Conservation (phyloP, 2,888 invertebrate genomes). For the Therioaphis trifolii region DNA sequence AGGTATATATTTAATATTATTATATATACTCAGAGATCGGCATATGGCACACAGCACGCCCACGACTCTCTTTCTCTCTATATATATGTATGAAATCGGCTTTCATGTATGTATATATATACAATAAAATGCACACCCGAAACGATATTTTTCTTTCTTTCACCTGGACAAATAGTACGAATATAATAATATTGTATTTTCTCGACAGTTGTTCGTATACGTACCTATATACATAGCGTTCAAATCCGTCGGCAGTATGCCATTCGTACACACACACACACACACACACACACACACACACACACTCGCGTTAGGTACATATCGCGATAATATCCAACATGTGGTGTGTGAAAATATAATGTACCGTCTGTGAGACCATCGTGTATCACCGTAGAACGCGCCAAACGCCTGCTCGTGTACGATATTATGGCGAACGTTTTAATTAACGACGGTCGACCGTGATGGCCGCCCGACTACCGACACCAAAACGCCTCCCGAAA, state of each 20-base stretch:
- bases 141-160: constrained; percentile 24
- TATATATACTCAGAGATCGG: constrained; percentile 2
- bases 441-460: neutral
- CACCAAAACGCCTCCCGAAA: neutral
- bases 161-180: constrained; percentile 15
- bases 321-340: no score
- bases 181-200: neutral
- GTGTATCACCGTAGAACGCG: no score
- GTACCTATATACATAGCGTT: neutral
- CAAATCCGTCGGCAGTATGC: neutral
- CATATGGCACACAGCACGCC: constrained; percentile 49
- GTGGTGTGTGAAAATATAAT: no score
- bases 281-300: no score
- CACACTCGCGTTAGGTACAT: no score
- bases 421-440: neutral
- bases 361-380: no score
- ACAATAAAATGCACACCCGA: neutral
- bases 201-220: constrained; percentile 11
- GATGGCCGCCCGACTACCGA: neutral
- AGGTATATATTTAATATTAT: neutral
- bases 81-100: neutral
- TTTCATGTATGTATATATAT: neutral
- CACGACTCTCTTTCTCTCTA: constrained; percentile 10
- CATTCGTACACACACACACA: neutral
- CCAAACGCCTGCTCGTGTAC: no score